Percentiles rank a stretch among this genome's conserved stretches.
These are phyloP conservation scores for Apostichopus californicus DNA, from an alignment of 35 echinoderm and acorn worm genomes.

Conservation along the genomic window DNA sequence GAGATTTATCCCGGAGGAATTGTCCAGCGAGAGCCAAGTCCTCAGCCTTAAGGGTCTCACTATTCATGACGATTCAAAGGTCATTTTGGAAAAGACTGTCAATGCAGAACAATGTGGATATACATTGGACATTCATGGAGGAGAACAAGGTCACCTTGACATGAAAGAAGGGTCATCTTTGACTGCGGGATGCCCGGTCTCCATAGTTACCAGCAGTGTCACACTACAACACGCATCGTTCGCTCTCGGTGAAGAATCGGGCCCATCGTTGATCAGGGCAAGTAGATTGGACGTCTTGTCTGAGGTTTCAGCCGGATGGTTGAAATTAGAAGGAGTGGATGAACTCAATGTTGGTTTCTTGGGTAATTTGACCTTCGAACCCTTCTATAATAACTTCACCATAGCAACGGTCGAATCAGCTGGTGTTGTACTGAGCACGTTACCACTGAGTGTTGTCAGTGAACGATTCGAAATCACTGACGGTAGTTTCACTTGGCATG, in stretches of 20 bases:
- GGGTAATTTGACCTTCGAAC: conserved; percentile 40
- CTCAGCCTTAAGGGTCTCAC: conserved; percentile 51
- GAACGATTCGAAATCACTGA: conserved; percentile 25
- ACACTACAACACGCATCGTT: conserved; percentile 56
- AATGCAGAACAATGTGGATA: conserved; percentile 69
- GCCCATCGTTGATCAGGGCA: conserved; percentile 36
- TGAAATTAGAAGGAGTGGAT: conserved; percentile 39
- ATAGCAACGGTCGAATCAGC: conserved; percentile 23
- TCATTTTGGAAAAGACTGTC: conserved; percentile 52
- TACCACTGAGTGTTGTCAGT: conserved; percentile 50
- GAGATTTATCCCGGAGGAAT: conserved; percentile 43
- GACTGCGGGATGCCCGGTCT: conserved; percentile 52
- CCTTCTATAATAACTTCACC: conserved; percentile 34
- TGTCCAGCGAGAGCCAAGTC: background rate
- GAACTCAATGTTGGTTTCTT: conserved; percentile 12
- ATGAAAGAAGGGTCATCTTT: conserved; percentile 64
- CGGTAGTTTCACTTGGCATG: conserved; percentile 61
- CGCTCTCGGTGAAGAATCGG: conserved; percentile 11
- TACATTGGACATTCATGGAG: conserved; percentile 47
- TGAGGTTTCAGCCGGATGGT: conserved; percentile 32
- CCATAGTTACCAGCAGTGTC: conserved; percentile 21
- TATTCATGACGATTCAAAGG: conserved; percentile 46
- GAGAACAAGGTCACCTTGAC: conserved; percentile 1
- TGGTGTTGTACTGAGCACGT: conserved; percentile 56
- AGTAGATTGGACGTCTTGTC: conserved; percentile 51